Conservation (phyloP, 2,113 vertebrate genomes). For the Alligator mississippiensis region DNA sequence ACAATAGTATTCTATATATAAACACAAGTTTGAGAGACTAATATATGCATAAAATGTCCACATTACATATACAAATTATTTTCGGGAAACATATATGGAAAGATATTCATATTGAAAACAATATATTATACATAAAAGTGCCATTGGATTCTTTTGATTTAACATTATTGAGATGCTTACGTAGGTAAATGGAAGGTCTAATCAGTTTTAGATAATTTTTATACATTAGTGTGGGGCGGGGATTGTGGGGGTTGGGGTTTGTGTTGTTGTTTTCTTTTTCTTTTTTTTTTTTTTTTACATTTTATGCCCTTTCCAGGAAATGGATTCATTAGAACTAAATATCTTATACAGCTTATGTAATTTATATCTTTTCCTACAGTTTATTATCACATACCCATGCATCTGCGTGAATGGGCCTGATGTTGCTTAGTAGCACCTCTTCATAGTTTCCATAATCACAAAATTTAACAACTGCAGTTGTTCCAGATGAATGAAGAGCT, state of each 20-base stretch:
- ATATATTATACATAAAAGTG: constrained; percentile 66
- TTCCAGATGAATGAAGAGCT: constrained; percentile 95
- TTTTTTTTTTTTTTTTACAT: not conserved
- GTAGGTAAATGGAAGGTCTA: constrained; percentile 24
- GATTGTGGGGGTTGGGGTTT: not conserved
- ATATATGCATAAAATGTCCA: constrained; percentile 57
- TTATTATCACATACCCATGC: constrained; percentile 88
- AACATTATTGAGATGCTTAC: constrained; percentile 34
- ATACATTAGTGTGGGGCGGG: not conserved
- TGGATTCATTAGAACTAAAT: constrained; percentile 50
- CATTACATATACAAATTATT: constrained; percentile 41
- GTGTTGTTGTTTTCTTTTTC: accelerated
- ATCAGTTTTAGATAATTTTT: constrained; percentile 45
- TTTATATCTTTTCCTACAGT: constrained; percentile 74
- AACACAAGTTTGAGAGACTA: constrained; percentile 45
- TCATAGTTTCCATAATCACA: constrained; percentile 98
- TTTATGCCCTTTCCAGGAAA: constrained; percentile 23
- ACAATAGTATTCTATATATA: constrained; percentile 1
- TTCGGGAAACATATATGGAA: constrained; percentile 34
- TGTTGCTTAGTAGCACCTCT: constrained; percentile 96
- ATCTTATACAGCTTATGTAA: constrained; percentile 63
- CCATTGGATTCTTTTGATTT: not conserved
- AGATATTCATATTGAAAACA: constrained; percentile 55
- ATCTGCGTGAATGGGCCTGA: constrained; percentile 89
- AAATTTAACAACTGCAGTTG: constrained; percentile 97